phyloP scores from a whole-genome alignment of 1,140 invertebrate species.

The Batillaria attramentaria region DNA sequence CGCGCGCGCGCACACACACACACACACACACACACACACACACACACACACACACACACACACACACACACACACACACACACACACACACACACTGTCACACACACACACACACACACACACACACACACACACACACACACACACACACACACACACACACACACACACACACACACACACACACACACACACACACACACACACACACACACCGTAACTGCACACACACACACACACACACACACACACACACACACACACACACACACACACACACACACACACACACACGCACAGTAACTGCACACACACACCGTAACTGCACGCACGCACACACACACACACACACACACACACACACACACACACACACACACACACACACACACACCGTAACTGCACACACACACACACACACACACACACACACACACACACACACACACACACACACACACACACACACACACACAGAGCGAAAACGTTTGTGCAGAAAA shows the following conservation, averaged over 20 bases:
- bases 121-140: neutral
- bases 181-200: neutral
- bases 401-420: too few relatives aligned
- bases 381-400: neutral
- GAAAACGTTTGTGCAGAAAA: too few relatives aligned
- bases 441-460: too few relatives aligned
- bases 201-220: neutral
- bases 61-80: conserved; percentile 3
- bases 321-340: neutral
- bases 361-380: neutral
- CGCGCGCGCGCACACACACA: neutral
- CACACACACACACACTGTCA: neutral
- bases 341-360: neutral
- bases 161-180: neutral
- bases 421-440: too few relatives aligned
- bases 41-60: conserved; percentile 7
- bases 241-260: neutral
- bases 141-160: neutral
- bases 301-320: neutral
- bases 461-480: too few relatives aligned
- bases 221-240: neutral
- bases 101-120: neutral
- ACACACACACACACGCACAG: neutral
- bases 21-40: conserved; percentile 19
- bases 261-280: neutral